phyloP scores from a whole-genome alignment of 1,140 invertebrate genomes.

The Micrasema longulum region DNA sequence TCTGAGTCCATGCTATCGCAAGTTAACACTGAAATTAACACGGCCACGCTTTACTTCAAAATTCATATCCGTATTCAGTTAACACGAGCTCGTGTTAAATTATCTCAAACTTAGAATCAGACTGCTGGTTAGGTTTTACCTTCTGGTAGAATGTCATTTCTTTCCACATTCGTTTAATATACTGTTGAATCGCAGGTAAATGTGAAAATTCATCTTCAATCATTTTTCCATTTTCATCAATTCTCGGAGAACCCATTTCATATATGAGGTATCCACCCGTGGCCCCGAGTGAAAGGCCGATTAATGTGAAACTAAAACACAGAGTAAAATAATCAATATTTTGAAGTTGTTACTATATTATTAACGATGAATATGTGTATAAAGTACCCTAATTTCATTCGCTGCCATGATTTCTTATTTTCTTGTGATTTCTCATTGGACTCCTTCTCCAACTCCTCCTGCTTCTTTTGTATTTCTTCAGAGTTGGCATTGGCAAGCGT shows the following conservation, averaged over 20 bases:
- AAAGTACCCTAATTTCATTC: slow-evolving; percentile 71
- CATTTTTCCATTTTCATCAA: slow-evolving; percentile 79
- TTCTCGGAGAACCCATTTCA: slow-evolving; percentile 77
- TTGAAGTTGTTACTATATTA: too few species aligned
- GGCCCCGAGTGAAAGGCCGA: slow-evolving; percentile 65
- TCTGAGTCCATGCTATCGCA: too few species aligned
- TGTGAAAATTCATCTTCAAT: slow-evolving; percentile 86
- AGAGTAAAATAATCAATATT: background rate
- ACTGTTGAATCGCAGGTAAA: slow-evolving; percentile 77
- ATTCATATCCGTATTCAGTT: too few species aligned
- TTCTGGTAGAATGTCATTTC: slow-evolving; percentile 84
- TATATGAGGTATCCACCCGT: slow-evolving; percentile 70
- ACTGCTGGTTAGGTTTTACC: slow-evolving; percentile 68
- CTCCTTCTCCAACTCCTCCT: slow-evolving; percentile 66
- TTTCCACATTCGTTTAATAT: slow-evolving; percentile 78
- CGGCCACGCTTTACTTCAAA: too few species aligned
- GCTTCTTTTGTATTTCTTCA: slow-evolving; percentile 63
- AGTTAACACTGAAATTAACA: too few species aligned
- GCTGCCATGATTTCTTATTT: slow-evolving; percentile 71
- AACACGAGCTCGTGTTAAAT: too few species aligned
- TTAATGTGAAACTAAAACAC: slow-evolving; percentile 66
- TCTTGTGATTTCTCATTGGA: slow-evolving; percentile 66
- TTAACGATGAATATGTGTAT: too few species aligned
- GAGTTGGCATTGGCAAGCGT: slow-evolving; percentile 57
- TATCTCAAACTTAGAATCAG: too few species aligned